phyloP scores from a whole-genome alignment of 2,797 vertebrate genomes.

The Lutjanus argentimaculatus region DNA sequence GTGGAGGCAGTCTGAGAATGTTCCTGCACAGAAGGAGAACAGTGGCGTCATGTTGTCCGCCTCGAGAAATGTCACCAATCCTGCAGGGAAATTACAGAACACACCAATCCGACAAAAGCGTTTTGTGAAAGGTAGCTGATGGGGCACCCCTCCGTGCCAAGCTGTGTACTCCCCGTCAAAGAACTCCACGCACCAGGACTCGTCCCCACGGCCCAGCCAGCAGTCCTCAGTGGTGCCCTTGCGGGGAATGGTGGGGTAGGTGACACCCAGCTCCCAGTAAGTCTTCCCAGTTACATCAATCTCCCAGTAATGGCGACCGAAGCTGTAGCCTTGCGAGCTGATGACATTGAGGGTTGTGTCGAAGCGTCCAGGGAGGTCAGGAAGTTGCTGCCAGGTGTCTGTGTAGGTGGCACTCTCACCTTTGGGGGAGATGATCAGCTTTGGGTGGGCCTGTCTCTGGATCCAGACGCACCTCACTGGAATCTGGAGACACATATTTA shows the following conservation, averaged over 20 bases:
- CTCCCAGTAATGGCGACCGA: constrained; percentile 88
- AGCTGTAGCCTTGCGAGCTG: constrained; percentile 79
- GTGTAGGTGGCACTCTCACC: constrained; percentile 83
- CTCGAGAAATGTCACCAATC: constrained; percentile 84
- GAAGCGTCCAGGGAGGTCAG: constrained; percentile 82
- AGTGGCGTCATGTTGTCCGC: constrained; percentile 84
- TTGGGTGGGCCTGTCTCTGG: constrained; percentile 86
- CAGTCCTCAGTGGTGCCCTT: constrained; percentile 86
- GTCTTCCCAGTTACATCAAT: constrained; percentile 86
- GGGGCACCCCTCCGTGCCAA: constrained; percentile 86
- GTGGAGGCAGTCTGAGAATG: constrained; percentile 84
- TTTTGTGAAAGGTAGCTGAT: constrained; percentile 78
- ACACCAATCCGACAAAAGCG: constrained; percentile 81
- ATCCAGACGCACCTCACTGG: constrained; percentile 82
- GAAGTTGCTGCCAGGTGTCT: constrained; percentile 83
- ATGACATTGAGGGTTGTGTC: constrained; percentile 88
- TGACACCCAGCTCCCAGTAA: constrained; percentile 89
- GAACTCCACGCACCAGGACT: constrained; percentile 88
- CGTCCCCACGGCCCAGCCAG: constrained; percentile 85
- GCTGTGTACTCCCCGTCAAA: constrained; percentile 88
- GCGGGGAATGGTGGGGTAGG: constrained; percentile 84
- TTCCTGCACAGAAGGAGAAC: constrained; percentile 84
- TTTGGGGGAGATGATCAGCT: constrained; percentile 82
- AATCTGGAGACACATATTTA: constrained; percentile 75
- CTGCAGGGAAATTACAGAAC: constrained; percentile 84